These are phyloP conservation scores for Oceanites oceanicus DNA, from an alignment of 2,113 vertebrate genomes.

Conservation along the genomic window DNA sequence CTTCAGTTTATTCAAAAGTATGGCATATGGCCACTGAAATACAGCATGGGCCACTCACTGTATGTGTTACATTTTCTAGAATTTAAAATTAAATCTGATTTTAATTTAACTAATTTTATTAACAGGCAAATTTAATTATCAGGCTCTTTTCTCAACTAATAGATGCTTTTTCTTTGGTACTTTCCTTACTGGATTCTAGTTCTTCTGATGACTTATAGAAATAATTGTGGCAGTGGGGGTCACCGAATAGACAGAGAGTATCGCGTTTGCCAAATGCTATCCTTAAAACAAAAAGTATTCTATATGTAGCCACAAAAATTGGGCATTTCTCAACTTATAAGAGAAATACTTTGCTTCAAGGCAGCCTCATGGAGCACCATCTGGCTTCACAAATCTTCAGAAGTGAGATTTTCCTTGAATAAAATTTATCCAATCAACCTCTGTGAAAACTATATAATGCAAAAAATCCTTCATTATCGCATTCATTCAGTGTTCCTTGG, in stretches of 20 bases:
- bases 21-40: not conserved
- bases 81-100: not conserved
- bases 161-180: not conserved
- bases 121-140: not conserved
- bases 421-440: not conserved
- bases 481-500: not conserved
- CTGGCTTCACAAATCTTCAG: conserved; percentile 22
- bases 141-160: not conserved
- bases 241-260: accelerated
- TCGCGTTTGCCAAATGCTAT: not conserved
- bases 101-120: not conserved
- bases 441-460: not conserved
- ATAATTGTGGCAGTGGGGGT: not conserved
- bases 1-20: not conserved
- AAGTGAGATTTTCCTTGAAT: conserved; percentile 28
- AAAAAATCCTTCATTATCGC: not conserved
- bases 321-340: not conserved
- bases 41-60: accelerated
- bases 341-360: not conserved
- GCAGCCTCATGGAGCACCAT: conserved; percentile 16
- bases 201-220: not conserved
- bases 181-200: not conserved
- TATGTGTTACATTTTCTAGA: not conserved
- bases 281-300: conserved; percentile 13
- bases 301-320: conserved; percentile 2